Evolutionary conservation across 2,113 vertebrate species (phyloP), one percentile per base, ranked within the genome.

Genomic region (Phainopepla nitens): DNA sequence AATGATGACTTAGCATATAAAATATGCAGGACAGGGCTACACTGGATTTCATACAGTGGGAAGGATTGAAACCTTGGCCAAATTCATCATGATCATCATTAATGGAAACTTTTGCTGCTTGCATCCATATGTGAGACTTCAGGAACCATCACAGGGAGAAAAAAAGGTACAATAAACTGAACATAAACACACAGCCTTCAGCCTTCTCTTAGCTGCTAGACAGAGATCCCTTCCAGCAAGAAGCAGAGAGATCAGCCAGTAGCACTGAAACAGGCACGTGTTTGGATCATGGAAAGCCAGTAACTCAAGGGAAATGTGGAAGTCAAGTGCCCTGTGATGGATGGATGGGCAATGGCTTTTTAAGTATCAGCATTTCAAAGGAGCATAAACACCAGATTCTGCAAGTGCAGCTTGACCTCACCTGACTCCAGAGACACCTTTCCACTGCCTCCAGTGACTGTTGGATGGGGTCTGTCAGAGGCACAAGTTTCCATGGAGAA

Each of bases 371-470:
- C 49, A 25, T 90, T 96, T 94, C 86, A 78, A 93, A 82, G 87
- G 24, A 95, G 72, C 90, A 57, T 14, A 66, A 96, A 81, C 3
- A 16, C 71, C 90, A 86, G 49, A 83, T 92, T 56, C 79, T 94
- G 80, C 76, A 90, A 92, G 89, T 56, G 47, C 76, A 84, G 83
- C 73, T 93, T 92, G 70, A 87, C 95, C 89, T 94, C 65, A 81
- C 93, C 89, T 95, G 89, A 41, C 94, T 96, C 76, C 66, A 71
- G 76, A 64, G 80, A 85, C 39, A 11, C 66, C 93, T 95, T 93
- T 83, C 68, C 77, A 20, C 76, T 84, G 89, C 85, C 88, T 88
- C 65, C 72, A 49, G 87, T n/a, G 72, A 1, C 80, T 89, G 41
- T 33, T 81, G 96, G 80, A 92, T 45, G 61, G 61, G 76, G 72